Conservation (phyloP, 2,888 invertebrate species). For the Endotricha flammealis region DNA sequence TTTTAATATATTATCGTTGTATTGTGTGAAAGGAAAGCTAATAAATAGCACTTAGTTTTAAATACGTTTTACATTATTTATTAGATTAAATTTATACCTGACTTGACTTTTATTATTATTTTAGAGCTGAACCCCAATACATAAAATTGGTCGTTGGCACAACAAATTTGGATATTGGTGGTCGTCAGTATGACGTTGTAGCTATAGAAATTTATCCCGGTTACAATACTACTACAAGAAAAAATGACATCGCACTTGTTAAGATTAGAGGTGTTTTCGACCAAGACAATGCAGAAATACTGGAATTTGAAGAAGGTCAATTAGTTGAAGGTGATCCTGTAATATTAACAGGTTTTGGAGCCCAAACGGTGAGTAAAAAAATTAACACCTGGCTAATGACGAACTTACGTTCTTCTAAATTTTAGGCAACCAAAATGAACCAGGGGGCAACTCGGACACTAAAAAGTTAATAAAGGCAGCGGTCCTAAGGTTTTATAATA, state of each 20-base stretch:
- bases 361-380: slow-evolving; percentile 36
- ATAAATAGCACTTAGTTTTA: no score
- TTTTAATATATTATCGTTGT: no score
- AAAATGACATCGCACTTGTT: slow-evolving; percentile 58
- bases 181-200: slow-evolving; percentile 34
- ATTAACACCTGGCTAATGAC: no score
- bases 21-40: no score
- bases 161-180: slow-evolving; percentile 46
- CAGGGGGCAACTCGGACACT: no score
- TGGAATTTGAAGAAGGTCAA: slow-evolving; percentile 32
- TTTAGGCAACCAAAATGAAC: no score
- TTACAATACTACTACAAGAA: slow-evolving; percentile 37
- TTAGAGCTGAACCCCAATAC: slow-evolving; percentile 44
- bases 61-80: no score
- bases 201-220: slow-evolving; percentile 38
- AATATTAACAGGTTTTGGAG: slow-evolving; percentile 57
- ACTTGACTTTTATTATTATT: no score
- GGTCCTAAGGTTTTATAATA: no score
- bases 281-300: slow-evolving; percentile 29
- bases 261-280: slow-evolving; percentile 43
- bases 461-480: neutral
- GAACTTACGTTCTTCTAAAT: no score
- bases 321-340: slow-evolving; percentile 48
- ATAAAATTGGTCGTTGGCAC: slow-evolving; percentile 58
- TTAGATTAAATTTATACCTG: no score